Percentiles rank a stretch among this genome's conserved stretches.
These are phyloP conservation scores for Salarias fasciatus DNA, from an alignment of 2,797 vertebrate species.

Conservation along the genomic window DNA sequence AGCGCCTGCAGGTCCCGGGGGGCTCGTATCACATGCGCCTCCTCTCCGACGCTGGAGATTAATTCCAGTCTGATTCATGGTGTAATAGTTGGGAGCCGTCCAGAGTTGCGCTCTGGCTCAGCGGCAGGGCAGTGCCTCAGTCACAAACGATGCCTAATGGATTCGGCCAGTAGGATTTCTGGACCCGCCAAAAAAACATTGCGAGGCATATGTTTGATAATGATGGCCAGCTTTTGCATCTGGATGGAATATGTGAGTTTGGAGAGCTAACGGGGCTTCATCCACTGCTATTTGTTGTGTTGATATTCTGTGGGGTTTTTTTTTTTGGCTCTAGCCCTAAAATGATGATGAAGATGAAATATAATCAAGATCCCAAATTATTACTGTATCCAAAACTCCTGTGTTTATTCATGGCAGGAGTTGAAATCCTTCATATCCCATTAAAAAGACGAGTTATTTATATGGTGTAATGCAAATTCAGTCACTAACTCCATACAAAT, in stretches of 20 bases:
- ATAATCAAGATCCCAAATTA: neutral
- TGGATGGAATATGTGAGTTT: slow-evolving; percentile 24
- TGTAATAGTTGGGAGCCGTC: slow-evolving; percentile 39
- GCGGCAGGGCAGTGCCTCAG: slow-evolving; percentile 17
- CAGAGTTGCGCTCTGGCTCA: slow-evolving; percentile 33
- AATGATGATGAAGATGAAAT: slow-evolving; percentile 10
- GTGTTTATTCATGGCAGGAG: too few species aligned
- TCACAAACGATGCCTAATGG: slow-evolving; percentile 8
- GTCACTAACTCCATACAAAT: too few species aligned
- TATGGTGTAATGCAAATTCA: too few species aligned
- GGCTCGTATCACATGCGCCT: slow-evolving; percentile 35
- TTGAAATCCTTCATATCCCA: too few species aligned
- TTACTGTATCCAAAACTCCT: neutral
- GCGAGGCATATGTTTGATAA: slow-evolving; percentile 23
- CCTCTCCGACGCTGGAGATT: slow-evolving; percentile 43
- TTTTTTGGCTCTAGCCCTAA: neutral
- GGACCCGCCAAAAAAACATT: slow-evolving; percentile 13
- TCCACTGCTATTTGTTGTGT: neutral
- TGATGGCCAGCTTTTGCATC: slow-evolving; percentile 35
- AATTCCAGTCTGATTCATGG: slow-evolving; percentile 49
- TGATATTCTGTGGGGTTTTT: slow-evolving; percentile 5
- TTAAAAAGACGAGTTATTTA: too few species aligned
- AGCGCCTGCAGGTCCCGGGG: slow-evolving; percentile 25
- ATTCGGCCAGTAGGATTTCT: slow-evolving; percentile 6
- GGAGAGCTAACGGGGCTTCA: neutral